Evolutionary conservation across 2,797 vertebrate species (phyloP).

Genomic region (Hypotaenidia okinawae): DNA sequence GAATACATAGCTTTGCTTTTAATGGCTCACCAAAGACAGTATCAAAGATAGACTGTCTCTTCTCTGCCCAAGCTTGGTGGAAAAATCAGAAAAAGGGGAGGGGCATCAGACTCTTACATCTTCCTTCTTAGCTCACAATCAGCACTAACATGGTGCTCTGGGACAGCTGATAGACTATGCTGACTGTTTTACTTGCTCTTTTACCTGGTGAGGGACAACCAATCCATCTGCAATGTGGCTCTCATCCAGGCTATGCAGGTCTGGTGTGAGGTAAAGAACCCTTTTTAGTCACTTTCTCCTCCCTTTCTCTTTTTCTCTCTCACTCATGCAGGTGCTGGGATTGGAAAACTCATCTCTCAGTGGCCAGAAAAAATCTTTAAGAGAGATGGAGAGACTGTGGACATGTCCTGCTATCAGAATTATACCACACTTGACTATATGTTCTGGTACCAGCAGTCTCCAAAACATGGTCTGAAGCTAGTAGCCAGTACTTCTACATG

Average conservation of each 20-base stretch:
- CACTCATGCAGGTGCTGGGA: background rate
- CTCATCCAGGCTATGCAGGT: background rate
- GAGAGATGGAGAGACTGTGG: background rate
- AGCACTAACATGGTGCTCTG: background rate
- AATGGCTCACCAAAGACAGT: background rate
- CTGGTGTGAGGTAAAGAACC: background rate
- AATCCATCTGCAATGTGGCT: background rate
- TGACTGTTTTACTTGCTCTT: slow-evolving; percentile 15
- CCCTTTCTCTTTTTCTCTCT: background rate
- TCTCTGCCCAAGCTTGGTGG: background rate
- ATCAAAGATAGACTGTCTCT: background rate
- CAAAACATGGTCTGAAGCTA: background rate
- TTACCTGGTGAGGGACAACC: background rate
- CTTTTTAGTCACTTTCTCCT: background rate
- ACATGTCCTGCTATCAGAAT: background rate
- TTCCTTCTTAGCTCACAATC: background rate
- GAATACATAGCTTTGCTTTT: background rate
- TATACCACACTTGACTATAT: background rate
- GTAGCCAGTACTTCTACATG: background rate
- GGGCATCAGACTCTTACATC: background rate
- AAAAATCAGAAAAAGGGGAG: background rate
- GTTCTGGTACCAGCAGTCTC: slow-evolving; percentile 5
- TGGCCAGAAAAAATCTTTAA: background rate
- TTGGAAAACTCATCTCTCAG: background rate
- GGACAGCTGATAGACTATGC: background rate